Conservation (phyloP, 2,113 vertebrate species). For the Pseudorasbora parva region DNA sequence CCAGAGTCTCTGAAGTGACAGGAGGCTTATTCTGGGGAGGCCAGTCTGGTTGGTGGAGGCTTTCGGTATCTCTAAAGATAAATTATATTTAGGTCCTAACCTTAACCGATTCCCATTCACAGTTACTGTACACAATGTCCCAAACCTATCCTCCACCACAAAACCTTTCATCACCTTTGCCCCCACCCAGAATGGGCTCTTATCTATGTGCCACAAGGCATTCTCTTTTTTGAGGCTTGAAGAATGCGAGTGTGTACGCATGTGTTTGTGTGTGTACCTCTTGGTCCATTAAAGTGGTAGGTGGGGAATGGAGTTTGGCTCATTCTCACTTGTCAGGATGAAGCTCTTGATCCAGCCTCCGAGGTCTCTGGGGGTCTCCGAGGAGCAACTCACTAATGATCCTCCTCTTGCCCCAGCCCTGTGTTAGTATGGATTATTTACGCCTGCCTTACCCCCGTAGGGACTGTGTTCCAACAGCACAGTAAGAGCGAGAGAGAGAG, state of each 20-base stretch:
- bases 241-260: not conserved
- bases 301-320: slow-evolving; percentile 67
- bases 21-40: slow-evolving; percentile 94
- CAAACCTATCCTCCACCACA: not conserved
- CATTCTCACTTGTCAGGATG: slow-evolving; percentile 82
- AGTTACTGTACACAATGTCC: slow-evolving; percentile 12
- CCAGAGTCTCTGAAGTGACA: slow-evolving; percentile 96
- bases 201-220: slow-evolving; percentile 39
- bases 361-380: slow-evolving; percentile 56
- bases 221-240: slow-evolving; percentile 15
- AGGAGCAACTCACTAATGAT: slow-evolving; percentile 64
- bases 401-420: slow-evolving; percentile 42
- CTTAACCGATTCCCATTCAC: slow-evolving; percentile 51
- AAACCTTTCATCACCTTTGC: slow-evolving; percentile 36
- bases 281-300: slow-evolving; percentile 64
- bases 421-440: slow-evolving; percentile 70
- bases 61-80: slow-evolving; percentile 92
- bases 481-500: not conserved
- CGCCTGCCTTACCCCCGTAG: slow-evolving; percentile 42
- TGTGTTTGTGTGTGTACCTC: slow-evolving; percentile 68
- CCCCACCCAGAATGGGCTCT: slow-evolving; percentile 19
- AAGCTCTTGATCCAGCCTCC: slow-evolving; percentile 72
- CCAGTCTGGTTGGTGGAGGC: slow-evolving; percentile 83
- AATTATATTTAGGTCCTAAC: slow-evolving; percentile 91
- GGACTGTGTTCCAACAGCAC: slow-evolving; percentile 42